Base-by-base conservation (phyloP, 2,888 invertebrate genomes). In the Horisme vitalbata region DNA sequence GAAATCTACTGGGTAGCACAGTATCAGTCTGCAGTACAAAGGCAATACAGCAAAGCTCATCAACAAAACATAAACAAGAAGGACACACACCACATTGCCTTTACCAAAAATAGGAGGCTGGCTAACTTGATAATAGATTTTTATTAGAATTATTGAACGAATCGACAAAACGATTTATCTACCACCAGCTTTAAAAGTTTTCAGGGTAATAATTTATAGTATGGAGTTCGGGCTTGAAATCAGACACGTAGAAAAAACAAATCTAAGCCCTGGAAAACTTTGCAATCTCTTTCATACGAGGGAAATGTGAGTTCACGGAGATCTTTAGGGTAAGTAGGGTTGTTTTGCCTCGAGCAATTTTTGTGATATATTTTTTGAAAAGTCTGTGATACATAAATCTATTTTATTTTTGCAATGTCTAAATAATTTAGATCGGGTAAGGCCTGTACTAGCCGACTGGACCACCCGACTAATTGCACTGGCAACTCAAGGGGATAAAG, bases 211-310 rank as follows among this genome's bases (percentile, higher is more conserved):
- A 75, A 79, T 75, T 79, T 75, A 79, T 76, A 61, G 63, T 62
- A 67, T 65, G 61, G 63, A 57, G 65, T 59, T 61, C 65, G 57
- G 59, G 63, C 57, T 70, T 62, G 68, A 69, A 68, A 70, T 72
- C 71, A 71, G 66, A 65, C 70, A 72, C 63, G 71, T 62, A 69
- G 71, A 71, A 76, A 70, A 79, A 77, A 71, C 70, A 71, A 75
- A 70, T 75, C 61, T 65, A 64, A 73, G 63, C 68, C 57, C 47
- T 63, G 64, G 55, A 53, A 72, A 73, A 74, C 63, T 74, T 76
- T 71, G 65, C 63, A 68, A 67, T 73, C 65, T 69, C 64, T 65
- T 65, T 62, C 61, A 63, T 65, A 57, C 55, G 59, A 56, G 50
- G 60, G 52, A 59, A 64, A 62, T 61, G 58, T 63, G 59, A 66